phyloP scores from a whole-genome alignment of 2,797 vertebrate species.

The Leuciscus waleckii region DNA sequence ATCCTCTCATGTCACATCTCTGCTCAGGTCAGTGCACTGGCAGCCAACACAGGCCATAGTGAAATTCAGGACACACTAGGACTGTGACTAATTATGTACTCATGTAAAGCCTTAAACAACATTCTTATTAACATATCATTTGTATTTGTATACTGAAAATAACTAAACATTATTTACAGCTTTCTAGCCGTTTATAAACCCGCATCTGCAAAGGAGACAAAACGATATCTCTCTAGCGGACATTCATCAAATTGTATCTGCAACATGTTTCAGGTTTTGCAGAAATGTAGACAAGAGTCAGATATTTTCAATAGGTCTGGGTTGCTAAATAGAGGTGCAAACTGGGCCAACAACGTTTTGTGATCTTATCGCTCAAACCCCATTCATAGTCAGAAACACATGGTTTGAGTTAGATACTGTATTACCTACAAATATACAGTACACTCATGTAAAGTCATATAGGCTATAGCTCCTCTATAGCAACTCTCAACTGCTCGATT shows the following conservation, averaged over 20 bases:
- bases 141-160: not conserved
- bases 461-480: not conserved
- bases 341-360: not conserved
- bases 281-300: not conserved
- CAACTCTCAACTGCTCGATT: not conserved
- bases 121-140: not conserved
- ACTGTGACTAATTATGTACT: not conserved
- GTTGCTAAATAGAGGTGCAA: not conserved
- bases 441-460: too few species aligned
- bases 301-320: not conserved
- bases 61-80: not conserved
- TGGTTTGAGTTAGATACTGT: not conserved
- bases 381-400: not conserved
- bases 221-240: not conserved
- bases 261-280: not conserved
- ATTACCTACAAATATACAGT: not conserved
- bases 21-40: not conserved
- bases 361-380: not conserved
- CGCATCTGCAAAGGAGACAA: not conserved
- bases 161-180: not conserved
- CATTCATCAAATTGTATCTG: not conserved
- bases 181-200: not conserved
- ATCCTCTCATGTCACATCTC: conserved; percentile 8
- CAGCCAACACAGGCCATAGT: not conserved
- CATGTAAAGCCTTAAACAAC: not conserved